These are phyloP conservation scores for Vombatus ursinus DNA, from an alignment of 2,113 vertebrate genomes.

Conservation along the genomic window DNA sequence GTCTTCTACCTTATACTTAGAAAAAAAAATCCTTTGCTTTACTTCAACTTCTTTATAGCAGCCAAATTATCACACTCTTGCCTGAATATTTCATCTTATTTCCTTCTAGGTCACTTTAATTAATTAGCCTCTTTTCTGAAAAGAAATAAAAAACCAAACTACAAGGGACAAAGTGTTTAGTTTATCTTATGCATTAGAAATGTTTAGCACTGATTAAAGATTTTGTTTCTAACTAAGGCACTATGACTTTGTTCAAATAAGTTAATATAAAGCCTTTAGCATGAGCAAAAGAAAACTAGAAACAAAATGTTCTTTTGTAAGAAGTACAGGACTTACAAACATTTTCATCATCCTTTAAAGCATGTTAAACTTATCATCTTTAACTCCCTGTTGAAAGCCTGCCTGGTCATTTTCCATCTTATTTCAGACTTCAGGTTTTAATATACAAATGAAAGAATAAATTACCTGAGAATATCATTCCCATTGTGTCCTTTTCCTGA, in stretches of 20 bases:
- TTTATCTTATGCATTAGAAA: background rate
- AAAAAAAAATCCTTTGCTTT: no score
- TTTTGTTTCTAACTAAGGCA: conserved; percentile 44
- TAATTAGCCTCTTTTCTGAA: no score
- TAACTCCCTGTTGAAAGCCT: background rate
- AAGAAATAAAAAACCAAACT: no score
- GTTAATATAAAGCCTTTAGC: conserved; percentile 11
- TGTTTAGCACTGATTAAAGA: background rate
- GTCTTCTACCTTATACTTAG: no score
- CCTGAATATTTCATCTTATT: conserved; percentile 38
- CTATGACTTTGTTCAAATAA: conserved; percentile 16
- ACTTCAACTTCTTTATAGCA: background rate
- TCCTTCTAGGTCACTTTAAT: background rate
- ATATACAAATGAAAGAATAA: conserved; percentile 21
- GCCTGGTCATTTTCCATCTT: conserved; percentile 30
- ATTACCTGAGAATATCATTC: conserved; percentile 30
- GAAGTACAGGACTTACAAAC: background rate
- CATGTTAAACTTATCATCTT: conserved; percentile 47
- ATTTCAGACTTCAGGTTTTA: conserved; percentile 7
- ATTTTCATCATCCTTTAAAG: conserved; percentile 30
- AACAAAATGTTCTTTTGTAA: conserved; percentile 32
- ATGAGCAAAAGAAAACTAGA: conserved; percentile 15
- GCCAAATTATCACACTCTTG: conserved; percentile 14
- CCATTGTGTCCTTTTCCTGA: background rate
- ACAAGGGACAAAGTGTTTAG: background rate